Evolutionary conservation across 2,888 invertebrate species (phyloP).

Genomic region (Phania funesta): DNA sequence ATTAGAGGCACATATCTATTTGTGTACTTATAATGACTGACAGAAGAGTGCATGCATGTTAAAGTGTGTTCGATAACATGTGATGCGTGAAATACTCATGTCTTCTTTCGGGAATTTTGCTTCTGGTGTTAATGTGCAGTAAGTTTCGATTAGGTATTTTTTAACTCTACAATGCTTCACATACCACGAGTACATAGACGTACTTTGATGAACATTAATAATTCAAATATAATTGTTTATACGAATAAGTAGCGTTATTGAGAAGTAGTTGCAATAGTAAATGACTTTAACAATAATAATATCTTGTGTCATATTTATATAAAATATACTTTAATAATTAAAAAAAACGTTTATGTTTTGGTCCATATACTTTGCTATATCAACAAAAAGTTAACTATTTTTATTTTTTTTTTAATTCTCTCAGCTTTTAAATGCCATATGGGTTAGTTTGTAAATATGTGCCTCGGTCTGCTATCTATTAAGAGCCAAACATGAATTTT

Average conservation of each 20-base stretch:
- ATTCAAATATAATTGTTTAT: constrained; percentile 28
- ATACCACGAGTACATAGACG: neutral
- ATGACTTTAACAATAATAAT: neutral
- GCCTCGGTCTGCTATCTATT: no score
- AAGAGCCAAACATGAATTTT: no score
- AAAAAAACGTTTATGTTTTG: no score
- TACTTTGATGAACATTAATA: constrained; percentile 17
- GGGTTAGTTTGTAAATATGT: no score
- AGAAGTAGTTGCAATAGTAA: neutral
- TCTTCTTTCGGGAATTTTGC: constrained; percentile 30
- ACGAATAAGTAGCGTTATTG: constrained; percentile 2
- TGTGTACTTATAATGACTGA: neutral
- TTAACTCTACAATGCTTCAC: neutral
- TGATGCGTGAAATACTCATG: constrained; percentile 27
- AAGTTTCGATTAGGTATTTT: constrained; percentile 7
- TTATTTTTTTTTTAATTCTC: no score
- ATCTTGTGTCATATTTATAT: neutral
- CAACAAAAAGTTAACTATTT: no score
- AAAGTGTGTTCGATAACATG: constrained; percentile 66
- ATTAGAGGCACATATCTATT: neutral
- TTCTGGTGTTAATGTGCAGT: constrained; percentile 43
- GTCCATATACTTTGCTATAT: no score
- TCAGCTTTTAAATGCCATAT: no score
- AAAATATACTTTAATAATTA: no score
- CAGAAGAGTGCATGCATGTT: constrained; percentile 56